A percentile compares a stretch with the other conserved stretches of the same genome.
Conservation (phyloP, 2,113 vertebrate species). For the Grallaria varia region DNA sequence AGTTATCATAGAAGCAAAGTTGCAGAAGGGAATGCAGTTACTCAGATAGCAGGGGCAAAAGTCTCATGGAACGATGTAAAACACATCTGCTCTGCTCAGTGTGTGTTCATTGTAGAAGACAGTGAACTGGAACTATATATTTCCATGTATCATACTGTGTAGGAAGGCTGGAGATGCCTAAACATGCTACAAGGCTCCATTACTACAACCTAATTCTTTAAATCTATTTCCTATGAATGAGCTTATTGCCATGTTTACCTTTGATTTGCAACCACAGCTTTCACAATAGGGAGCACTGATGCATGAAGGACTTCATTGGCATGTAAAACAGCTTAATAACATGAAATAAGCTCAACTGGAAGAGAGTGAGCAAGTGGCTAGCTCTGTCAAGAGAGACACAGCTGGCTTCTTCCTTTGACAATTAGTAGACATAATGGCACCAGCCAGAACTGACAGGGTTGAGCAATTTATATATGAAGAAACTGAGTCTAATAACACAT, state of each 20-base stretch:
- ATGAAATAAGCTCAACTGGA: background rate
- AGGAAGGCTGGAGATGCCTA: background rate
- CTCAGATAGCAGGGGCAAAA: background rate
- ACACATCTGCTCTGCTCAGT: background rate
- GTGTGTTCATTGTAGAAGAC: background rate
- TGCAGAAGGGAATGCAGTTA: background rate
- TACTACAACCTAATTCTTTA: background rate
- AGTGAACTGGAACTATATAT: background rate
- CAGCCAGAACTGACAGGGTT: background rate
- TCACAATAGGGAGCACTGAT: background rate
- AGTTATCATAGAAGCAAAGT: background rate
- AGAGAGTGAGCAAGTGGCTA: background rate
- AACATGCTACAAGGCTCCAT: background rate
- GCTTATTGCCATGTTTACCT: background rate
- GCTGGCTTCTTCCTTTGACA: background rate
- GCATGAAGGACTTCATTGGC: background rate
- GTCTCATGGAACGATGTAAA: background rate
- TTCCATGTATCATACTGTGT: background rate
- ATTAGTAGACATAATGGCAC: background rate
- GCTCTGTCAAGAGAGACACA: background rate
- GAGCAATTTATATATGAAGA: background rate
- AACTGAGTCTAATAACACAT: background rate
- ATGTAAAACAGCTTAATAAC: background rate
- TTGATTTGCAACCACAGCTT: background rate
- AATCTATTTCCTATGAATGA: background rate